Evolutionary conservation across 37 sponge, comb jelly and placozoan genomes (phyloP).

Genomic region (Ephydatia muelleri): DNA sequence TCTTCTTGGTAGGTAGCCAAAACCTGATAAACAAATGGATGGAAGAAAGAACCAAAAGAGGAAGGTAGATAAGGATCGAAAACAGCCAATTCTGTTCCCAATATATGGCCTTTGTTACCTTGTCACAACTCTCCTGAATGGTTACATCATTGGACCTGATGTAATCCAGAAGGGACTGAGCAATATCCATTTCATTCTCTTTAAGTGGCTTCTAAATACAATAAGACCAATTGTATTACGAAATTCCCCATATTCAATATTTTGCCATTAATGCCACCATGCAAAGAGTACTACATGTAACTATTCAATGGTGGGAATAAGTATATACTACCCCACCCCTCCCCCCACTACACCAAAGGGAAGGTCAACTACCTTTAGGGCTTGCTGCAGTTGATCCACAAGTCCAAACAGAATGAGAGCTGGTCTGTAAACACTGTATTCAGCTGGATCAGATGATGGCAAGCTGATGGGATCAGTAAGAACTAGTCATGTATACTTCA

Average conservation of each 20-base stretch:
- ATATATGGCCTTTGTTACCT: slow-evolving; percentile 42
- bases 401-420: slow-evolving; percentile 71
- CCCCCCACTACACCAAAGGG: background rate
- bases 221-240: background rate
- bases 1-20: slow-evolving; percentile 76
- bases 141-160: slow-evolving; percentile 67
- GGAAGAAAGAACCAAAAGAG: background rate
- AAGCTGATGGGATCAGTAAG: slow-evolving; percentile 42
- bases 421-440: slow-evolving; percentile 82
- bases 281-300: too few relatives aligned
- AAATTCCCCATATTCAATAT: background rate
- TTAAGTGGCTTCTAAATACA: slow-evolving; percentile 41
- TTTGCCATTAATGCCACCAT: too few relatives aligned
- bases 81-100: background rate
- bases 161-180: slow-evolving; percentile 67
- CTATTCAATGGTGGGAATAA: too few relatives aligned
- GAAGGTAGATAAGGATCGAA: background rate
- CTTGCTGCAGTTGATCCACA: slow-evolving; percentile 63
- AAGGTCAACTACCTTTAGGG: slow-evolving; percentile 58
- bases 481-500: too few relatives aligned
- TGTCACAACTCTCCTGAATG: slow-evolving; percentile 67
- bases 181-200: slow-evolving; percentile 23
- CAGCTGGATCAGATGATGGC: slow-evolving; percentile 40
- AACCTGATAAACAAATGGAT: slow-evolving; percentile 41
- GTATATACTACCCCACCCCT: too few relatives aligned